phyloP scores from a whole-genome alignment of 2,888 invertebrate genomes.

The Biston stratarius region DNA sequence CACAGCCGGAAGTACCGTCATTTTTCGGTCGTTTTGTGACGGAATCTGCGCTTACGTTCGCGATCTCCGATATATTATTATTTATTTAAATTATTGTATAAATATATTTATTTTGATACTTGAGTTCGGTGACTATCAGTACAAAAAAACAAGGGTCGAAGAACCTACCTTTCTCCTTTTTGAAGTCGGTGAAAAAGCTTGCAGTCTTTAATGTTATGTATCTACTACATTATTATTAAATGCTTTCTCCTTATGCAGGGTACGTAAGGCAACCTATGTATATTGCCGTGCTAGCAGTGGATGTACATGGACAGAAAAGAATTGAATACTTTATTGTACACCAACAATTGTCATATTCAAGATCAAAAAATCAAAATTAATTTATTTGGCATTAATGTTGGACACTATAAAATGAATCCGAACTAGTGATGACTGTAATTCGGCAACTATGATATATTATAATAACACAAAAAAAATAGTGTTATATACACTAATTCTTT shows the following conservation, averaged over 20 bases:
- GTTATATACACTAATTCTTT: too few relatives aligned
- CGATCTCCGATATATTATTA: constrained; percentile 33
- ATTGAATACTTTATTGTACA: too few relatives aligned
- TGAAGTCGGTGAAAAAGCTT: background rate
- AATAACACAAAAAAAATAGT: too few relatives aligned
- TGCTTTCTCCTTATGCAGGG: background rate
- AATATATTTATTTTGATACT: constrained; percentile 24
- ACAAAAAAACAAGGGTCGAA: background rate
- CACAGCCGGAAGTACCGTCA: constrained; percentile 17
- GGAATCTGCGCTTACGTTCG: constrained; percentile 19
- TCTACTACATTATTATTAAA: background rate
- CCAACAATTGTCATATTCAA: too few relatives aligned
- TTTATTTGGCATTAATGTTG: too few relatives aligned
- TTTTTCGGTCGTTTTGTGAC: constrained; percentile 14
- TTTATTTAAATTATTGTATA: constrained; percentile 35
- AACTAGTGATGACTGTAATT: too few relatives aligned
- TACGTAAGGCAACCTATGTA: background rate
- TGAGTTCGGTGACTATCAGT: constrained; percentile 5
- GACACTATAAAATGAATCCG: too few relatives aligned
- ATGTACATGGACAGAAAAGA: background rate
- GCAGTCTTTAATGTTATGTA: background rate
- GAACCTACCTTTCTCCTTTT: background rate
- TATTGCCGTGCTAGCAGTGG: background rate
- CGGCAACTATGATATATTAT: too few relatives aligned
- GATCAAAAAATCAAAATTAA: too few relatives aligned